Percentiles rank a stretch among this genome's conserved stretches.
phyloP scores from a whole-genome alignment of 2,888 invertebrate genomes.

The Notocelia uddmanniana region DNA sequence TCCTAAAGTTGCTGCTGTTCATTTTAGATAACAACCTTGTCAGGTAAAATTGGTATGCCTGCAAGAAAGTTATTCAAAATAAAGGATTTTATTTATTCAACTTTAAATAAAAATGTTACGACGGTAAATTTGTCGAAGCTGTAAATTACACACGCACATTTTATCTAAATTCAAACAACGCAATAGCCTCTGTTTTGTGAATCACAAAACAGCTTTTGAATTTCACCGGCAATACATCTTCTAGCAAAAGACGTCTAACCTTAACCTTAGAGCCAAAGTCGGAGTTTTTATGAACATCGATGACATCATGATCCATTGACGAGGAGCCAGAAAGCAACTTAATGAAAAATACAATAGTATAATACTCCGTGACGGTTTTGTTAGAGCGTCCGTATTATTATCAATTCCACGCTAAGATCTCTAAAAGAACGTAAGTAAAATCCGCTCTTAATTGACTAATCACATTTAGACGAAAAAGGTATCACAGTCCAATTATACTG shows the following conservation, averaged over 20 bases:
- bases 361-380: constrained; percentile 66
- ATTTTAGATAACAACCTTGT: neutral
- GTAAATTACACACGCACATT: constrained; percentile 1
- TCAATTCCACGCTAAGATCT: constrained; percentile 66
- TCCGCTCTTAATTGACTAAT: constrained; percentile 57
- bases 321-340: constrained; percentile 54
- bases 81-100: neutral
- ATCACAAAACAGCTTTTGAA: constrained; percentile 1
- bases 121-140: neutral
- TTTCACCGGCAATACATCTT: constrained; percentile 24
- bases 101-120: neutral
- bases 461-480: constrained; percentile 53
- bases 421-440: constrained; percentile 35
- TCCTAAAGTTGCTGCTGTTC: neutral
- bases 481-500: constrained; percentile 53
- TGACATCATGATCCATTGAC: constrained; percentile 60
- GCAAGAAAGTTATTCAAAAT: neutral
- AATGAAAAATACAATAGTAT: constrained; percentile 54
- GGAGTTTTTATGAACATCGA: constrained; percentile 51
- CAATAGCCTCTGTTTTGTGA: constrained; percentile 9
- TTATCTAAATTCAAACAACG: neutral
- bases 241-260: constrained; percentile 36
- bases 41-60: neutral
- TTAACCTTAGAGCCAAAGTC: constrained; percentile 48
- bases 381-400: constrained; percentile 65